Evolutionary conservation across 1,140 invertebrate species (phyloP).

Genomic region (Charaxes varanes): DNA sequence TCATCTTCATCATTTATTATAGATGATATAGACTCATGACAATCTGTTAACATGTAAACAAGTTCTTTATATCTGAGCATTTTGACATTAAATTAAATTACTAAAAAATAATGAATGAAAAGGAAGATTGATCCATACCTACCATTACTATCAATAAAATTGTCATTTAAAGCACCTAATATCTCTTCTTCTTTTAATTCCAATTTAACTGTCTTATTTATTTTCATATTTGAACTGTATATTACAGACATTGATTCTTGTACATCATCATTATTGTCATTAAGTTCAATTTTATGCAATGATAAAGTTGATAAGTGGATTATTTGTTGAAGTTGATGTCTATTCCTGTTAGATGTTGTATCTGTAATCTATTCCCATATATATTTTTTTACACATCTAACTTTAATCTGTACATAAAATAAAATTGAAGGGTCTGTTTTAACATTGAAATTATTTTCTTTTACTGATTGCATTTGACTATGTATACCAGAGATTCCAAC

Average conservation of each 20-base stretch:
- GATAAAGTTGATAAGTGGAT: background rate
- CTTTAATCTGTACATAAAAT: too few species aligned
- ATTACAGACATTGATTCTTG: slow-evolving; percentile 4
- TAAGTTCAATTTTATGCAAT: slow-evolving; percentile 1
- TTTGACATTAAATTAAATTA: too few species aligned
- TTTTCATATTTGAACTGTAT: background rate
- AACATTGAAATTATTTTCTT: too few species aligned
- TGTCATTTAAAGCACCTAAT: slow-evolving; percentile 21
- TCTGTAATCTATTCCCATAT: slow-evolving; percentile 20
- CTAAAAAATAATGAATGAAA: too few species aligned
- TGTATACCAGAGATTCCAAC: too few species aligned
- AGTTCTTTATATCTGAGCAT: too few species aligned
- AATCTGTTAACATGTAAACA: slow-evolving; percentile 27
- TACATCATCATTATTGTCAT: slow-evolving; percentile 3
- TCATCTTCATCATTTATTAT: slow-evolving; percentile 30
- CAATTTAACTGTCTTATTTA: slow-evolving; percentile 20
- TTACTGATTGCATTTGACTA: too few species aligned
- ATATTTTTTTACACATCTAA: too few species aligned
- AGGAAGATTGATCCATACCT: too few species aligned
- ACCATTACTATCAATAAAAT: slow-evolving; percentile 31
- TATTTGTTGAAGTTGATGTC: slow-evolving; percentile 6
- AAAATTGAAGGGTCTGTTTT: too few species aligned
- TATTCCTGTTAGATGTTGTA: slow-evolving; percentile 9
- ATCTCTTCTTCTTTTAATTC: slow-evolving; percentile 34
- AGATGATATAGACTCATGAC: slow-evolving; percentile 17